Evolutionary conservation across 2,888 invertebrate species (phyloP).

Genomic region (Diachrysia chrysitis): DNA sequence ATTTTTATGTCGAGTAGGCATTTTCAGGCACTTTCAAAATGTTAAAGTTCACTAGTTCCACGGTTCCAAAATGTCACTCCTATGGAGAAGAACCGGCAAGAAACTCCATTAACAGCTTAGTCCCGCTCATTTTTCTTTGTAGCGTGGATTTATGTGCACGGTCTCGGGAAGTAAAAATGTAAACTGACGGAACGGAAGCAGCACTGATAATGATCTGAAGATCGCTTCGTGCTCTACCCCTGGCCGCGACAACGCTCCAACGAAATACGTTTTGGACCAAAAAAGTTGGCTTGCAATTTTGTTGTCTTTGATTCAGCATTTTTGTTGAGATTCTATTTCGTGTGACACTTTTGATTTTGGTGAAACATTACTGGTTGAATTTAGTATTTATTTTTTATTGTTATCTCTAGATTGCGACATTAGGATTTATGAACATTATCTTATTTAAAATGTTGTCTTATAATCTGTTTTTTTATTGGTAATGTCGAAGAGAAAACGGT

Average conservation of each 20-base stretch:
- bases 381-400: too few species aligned
- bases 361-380: neutral
- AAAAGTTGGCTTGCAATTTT: slow-evolving; percentile 15
- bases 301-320: slow-evolving; percentile 2
- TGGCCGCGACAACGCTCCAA: slow-evolving; percentile 55
- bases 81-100: too few species aligned
- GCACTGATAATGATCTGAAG: slow-evolving; percentile 69
- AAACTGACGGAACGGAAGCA: slow-evolving; percentile 62
- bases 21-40: too few species aligned
- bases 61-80: too few species aligned
- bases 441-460: too few species aligned
- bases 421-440: too few species aligned
- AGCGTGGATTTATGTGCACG: slow-evolving; percentile 11
- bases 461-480: too few species aligned
- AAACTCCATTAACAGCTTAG: neutral
- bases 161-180: slow-evolving; percentile 29
- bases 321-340: slow-evolving; percentile 18
- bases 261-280: slow-evolving; percentile 44
- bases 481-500: too few species aligned
- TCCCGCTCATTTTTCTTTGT: slow-evolving; percentile 12
- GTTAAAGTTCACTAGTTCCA: too few species aligned
- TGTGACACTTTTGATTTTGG: neutral
- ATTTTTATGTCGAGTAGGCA: too few species aligned
- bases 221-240: slow-evolving; percentile 54
- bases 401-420: too few species aligned